Evolutionary conservation across 2,113 vertebrate genomes (phyloP).

Genomic region (Leptobrachium leishanense): DNA sequence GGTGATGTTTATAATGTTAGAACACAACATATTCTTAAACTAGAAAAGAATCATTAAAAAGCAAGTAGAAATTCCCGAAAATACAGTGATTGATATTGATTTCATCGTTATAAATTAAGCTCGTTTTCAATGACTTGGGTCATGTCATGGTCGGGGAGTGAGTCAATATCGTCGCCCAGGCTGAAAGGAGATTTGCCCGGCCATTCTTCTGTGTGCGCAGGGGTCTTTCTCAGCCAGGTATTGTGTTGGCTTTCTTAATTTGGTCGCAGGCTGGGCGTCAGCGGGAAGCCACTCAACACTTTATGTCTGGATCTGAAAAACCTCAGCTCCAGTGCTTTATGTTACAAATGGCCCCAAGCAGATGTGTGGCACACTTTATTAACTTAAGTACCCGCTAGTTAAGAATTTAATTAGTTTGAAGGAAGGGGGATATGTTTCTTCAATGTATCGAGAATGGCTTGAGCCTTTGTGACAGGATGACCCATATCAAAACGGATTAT

Average conservation of each 20-base stretch:
- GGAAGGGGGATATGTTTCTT: slow-evolving; percentile 75
- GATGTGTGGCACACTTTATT: slow-evolving; percentile 85
- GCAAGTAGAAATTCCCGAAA: no score
- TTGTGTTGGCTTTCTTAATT: slow-evolving; percentile 77
- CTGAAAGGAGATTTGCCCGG: slow-evolving; percentile 57
- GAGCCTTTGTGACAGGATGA: slow-evolving; percentile 79
- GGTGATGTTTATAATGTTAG: no score
- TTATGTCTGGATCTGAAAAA: slow-evolving; percentile 75
- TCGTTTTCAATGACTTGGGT: slow-evolving; percentile 9
- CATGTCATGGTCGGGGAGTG: slow-evolving; percentile 20
- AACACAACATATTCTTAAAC: no score
- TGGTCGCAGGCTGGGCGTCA: slow-evolving; percentile 65
- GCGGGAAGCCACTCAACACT: slow-evolving; percentile 74
- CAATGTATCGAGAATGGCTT: slow-evolving; percentile 77
- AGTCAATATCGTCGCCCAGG: slow-evolving; percentile 31
- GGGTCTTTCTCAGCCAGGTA: slow-evolving; percentile 75
- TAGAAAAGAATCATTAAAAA: no score
- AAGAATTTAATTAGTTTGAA: slow-evolving; percentile 87
- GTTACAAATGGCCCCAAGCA: slow-evolving; percentile 73
- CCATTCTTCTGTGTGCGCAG: slow-evolving; percentile 65
- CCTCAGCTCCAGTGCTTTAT: slow-evolving; percentile 72
- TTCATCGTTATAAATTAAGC: slow-evolving; percentile 15
- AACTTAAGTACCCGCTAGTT: slow-evolving; percentile 79
- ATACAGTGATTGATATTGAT: slow-evolving; percentile 8
- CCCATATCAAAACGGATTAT: slow-evolving; percentile 85